Conservation (phyloP, 2,888 invertebrate genomes). For the Pristionchus exspectatus region DNA sequence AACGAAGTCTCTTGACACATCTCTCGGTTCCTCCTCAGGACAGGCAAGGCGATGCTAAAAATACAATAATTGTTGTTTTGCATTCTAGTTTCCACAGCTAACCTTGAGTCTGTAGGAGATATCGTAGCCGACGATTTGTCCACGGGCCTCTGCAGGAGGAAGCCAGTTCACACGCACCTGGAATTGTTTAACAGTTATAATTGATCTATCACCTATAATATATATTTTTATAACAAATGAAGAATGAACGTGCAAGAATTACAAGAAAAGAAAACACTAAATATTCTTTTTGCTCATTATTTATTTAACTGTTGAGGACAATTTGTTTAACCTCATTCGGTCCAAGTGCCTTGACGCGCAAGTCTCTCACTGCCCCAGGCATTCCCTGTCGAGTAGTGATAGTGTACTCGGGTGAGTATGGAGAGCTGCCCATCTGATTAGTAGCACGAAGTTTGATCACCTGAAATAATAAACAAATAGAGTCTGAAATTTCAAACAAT, state of each 20-base stretch:
- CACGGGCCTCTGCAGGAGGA: constrained; percentile 75
- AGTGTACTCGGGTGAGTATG: constrained; percentile 75
- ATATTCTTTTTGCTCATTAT: not conserved
- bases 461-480: not conserved
- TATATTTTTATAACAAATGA: too few species aligned
- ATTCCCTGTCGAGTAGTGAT: constrained; percentile 77
- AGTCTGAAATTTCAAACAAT: not conserved
- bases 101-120: constrained; percentile 73
- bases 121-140: constrained; percentile 79
- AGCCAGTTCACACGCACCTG: constrained; percentile 76
- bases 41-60: constrained; percentile 78
- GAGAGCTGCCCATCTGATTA: constrained; percentile 69
- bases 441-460: constrained; percentile 70
- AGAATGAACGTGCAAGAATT: not conserved
- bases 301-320: too few species aligned
- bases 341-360: constrained; percentile 71
- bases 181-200: not conserved
- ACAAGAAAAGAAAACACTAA: not conserved
- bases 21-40: constrained; percentile 78
- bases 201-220: too few species aligned
- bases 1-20: constrained; percentile 78
- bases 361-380: constrained; percentile 77
- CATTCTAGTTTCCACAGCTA: not conserved
- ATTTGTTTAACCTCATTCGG: constrained; percentile 67
- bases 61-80: constrained; percentile 55